Conservation (phyloP, 2,888 invertebrate genomes). For the Psylliodes chrysocephalus region DNA sequence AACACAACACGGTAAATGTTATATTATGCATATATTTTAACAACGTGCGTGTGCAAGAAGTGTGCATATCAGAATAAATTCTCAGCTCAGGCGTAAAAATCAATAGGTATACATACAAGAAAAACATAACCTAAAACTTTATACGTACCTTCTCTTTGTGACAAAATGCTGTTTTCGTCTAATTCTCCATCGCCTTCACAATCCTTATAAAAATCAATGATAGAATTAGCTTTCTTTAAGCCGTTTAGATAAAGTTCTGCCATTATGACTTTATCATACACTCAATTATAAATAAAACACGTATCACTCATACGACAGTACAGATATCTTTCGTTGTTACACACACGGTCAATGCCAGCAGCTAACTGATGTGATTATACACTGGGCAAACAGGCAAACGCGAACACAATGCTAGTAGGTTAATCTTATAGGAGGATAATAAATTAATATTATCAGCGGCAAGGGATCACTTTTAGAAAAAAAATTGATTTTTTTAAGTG, state of each 20-base stretch:
- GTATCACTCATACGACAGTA: constrained; percentile 3
- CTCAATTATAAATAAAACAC: constrained; percentile 10
- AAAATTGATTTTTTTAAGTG: constrained; percentile 14
- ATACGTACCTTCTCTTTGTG: constrained; percentile 51
- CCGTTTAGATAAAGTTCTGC: constrained; percentile 53
- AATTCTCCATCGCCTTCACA: constrained; percentile 51
- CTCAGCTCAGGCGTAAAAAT: constrained; percentile 25
- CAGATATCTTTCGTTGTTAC: background rate
- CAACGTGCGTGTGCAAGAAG: background rate
- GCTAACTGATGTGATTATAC: constrained; percentile 11
- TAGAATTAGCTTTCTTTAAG: constrained; percentile 48
- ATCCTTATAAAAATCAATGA: constrained; percentile 53
- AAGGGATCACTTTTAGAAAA: constrained; percentile 10
- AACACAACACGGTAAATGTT: too few species aligned
- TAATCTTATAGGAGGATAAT: constrained; percentile 25
- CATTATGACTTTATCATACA: constrained; percentile 27
- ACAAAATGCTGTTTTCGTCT: constrained; percentile 45
- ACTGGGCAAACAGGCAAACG: background rate
- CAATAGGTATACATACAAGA: too few species aligned
- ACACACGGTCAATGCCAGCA: constrained; percentile 25
- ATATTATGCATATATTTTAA: too few species aligned
- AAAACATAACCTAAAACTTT: constrained; percentile 34
- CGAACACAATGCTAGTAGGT: background rate
- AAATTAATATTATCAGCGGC: constrained; percentile 27
- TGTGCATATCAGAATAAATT: constrained; percentile 1